A percentile compares a stretch with the other conserved stretches of the same genome.
These are phyloP conservation scores for Datnioides undecimradiatus DNA, from an alignment of 2,113 vertebrate species.

Conservation along the genomic window DNA sequence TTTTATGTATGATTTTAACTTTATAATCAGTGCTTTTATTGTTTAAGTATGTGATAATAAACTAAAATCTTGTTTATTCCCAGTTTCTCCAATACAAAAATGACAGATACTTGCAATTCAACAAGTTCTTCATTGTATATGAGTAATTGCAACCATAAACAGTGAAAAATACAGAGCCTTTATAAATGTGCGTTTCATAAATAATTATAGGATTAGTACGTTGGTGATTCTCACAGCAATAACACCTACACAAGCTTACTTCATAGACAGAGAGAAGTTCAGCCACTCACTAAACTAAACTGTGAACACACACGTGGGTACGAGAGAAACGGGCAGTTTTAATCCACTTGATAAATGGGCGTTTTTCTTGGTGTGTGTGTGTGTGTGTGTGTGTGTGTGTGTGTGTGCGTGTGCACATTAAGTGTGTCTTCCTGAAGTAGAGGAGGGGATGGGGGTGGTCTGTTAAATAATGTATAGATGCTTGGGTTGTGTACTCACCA, in stretches of 20 bases:
- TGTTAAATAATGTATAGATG: constrained; percentile 83
- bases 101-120: background rate
- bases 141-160: background rate
- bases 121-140: background rate
- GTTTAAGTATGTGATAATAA: constrained; percentile 17
- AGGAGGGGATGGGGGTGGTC: constrained; percentile 42
- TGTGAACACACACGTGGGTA: background rate
- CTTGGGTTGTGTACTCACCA: constrained; percentile 81
- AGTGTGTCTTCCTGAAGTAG: constrained; percentile 49
- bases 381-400: no score
- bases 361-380: constrained; percentile 26
- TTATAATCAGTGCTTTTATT: constrained; percentile 1
- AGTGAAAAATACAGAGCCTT: background rate
- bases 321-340: constrained; percentile 12
- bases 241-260: constrained; percentile 1
- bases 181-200: background rate
- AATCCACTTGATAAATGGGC: constrained; percentile 25
- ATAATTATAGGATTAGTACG: background rate
- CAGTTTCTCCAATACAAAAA: background rate
- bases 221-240: background rate
- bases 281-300: constrained; percentile 1
- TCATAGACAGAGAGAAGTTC: constrained; percentile 1
- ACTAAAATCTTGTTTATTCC: background rate
- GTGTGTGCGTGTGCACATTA: constrained; percentile 22
- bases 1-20: background rate